Evolutionary conservation across 1,140 invertebrate genomes (phyloP).

Genomic region (Drosophila pruinosa): DNA sequence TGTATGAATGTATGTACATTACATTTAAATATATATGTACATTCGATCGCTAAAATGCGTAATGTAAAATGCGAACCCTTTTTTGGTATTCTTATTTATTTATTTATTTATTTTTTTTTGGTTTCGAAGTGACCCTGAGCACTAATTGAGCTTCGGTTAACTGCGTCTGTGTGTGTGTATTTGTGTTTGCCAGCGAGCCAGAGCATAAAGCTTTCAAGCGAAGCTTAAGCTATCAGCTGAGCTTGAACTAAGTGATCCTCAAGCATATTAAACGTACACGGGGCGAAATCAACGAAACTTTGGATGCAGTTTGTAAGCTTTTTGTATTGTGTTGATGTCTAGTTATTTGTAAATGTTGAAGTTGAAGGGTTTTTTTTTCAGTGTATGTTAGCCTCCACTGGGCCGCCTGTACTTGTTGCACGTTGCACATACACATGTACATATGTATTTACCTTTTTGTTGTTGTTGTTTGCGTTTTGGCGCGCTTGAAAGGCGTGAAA

Average conservation of each 20-base stretch:
- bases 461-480: conserved; percentile 57
- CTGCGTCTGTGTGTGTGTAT: background rate
- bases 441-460: conserved; percentile 3
- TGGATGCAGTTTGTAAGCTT: background rate
- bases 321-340: background rate
- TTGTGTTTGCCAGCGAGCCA: background rate
- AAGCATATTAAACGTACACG: no score
- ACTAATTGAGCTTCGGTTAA: conserved; percentile 11
- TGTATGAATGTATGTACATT: background rate
- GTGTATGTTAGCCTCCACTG: conserved; percentile 6
- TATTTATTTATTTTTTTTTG: background rate
- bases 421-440: background rate
- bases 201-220: conserved; percentile 15
- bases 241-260: conserved; percentile 42
- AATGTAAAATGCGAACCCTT: conserved; percentile 37
- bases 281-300: no score
- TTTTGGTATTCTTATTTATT: conserved; percentile 8
- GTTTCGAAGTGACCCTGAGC: conserved; percentile 28
- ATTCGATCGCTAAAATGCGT: conserved; percentile 24
- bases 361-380: background rate
- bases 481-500: conserved; percentile 76
- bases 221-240: conserved; percentile 34
- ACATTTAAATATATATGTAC: background rate
- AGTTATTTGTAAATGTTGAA: background rate
- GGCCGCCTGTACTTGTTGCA: conserved; percentile 15